These are phyloP conservation scores for Drosophila funebris DNA, from an alignment of 1,140 invertebrate species.

Conservation along the genomic window DNA sequence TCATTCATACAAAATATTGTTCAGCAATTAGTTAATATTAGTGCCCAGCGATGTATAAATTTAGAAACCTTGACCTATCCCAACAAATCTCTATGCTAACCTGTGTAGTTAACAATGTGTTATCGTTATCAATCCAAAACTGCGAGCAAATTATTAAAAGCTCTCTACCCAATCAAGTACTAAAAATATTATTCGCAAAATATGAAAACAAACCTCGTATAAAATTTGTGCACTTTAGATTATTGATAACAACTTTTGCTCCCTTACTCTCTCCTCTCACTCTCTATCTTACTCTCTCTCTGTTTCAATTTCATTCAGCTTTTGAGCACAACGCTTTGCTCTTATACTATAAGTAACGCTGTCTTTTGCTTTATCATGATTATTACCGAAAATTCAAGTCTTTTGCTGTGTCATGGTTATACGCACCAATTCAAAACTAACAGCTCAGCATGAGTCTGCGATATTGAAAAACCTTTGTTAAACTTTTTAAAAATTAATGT, in stretches of 20 bases:
- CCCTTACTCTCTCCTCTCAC: not conserved
- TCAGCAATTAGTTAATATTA: too few relatives aligned
- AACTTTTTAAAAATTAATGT: not conserved
- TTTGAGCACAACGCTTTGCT: too few relatives aligned
- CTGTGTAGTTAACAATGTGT: not conserved
- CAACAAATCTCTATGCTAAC: too few relatives aligned
- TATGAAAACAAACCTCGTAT: not conserved
- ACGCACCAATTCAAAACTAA: not conserved
- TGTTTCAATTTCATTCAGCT: too few relatives aligned
- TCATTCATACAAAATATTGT: not conserved
- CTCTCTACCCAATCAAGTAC: not conserved
- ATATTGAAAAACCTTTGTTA: not conserved
- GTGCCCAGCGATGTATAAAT: too few relatives aligned
- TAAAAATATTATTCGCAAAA: too few relatives aligned
- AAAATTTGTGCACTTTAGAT: not conserved
- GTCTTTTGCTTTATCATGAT: constrained; percentile 7
- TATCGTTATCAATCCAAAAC: too few relatives aligned
- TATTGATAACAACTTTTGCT: not conserved
- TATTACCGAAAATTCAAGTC: not conserved
- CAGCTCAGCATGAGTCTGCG: not conserved
- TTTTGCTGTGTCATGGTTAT: not conserved
- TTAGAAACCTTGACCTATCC: too few relatives aligned
- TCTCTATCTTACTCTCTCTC: too few relatives aligned
- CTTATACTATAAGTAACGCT: not conserved
- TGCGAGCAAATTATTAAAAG: not conserved